Percentiles rank a stretch among this genome's conserved stretches.
These are phyloP conservation scores for Bagarius yarrelli DNA, from an alignment of 2,113 vertebrate species.

Conservation along the genomic window DNA sequence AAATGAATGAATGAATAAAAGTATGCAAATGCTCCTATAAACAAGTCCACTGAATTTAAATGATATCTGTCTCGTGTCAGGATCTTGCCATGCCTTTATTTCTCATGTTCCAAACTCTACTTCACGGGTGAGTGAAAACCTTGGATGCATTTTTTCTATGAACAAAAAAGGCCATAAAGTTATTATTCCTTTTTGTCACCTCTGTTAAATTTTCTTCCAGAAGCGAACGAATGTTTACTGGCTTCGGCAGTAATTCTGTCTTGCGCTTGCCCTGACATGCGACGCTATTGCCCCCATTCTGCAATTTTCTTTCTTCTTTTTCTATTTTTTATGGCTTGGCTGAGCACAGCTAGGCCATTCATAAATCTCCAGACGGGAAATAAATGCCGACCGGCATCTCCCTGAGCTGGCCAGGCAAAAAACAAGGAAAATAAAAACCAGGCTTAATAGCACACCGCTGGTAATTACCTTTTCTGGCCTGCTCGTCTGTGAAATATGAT, in stretches of 20 bases:
- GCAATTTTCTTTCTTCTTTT: conserved; percentile 29
- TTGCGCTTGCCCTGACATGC: conserved; percentile 24
- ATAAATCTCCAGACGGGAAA: conserved; percentile 55
- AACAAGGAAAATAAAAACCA: conserved; percentile 53
- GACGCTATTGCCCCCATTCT: conserved; percentile 2
- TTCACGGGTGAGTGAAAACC: not conserved
- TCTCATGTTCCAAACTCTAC: no score
- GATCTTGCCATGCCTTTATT: conserved; percentile 5
- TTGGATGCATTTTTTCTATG: not conserved
- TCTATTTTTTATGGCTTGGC: conserved; percentile 38
- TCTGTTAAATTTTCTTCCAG: conserved; percentile 41
- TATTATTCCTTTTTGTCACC: conserved; percentile 35
- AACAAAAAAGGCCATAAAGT: conserved; percentile 34
- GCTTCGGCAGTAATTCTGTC: conserved; percentile 15
- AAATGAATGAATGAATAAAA: no score
- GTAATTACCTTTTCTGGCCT: conserved; percentile 55
- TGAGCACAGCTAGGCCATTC: conserved; percentile 29
- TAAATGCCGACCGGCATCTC: conserved; percentile 45
- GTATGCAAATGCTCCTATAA: not conserved
- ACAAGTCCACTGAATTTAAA: conserved; percentile 23
- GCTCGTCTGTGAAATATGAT: conserved; percentile 57
- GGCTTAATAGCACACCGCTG: conserved; percentile 49
- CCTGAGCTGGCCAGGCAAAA: conserved; percentile 45
- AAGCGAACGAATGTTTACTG: conserved; percentile 39
- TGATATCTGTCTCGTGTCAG: not conserved